Evolutionary conservation across 35 echinoderm and acorn worm species (phyloP).

Genomic region (Acanthaster planci): DNA sequence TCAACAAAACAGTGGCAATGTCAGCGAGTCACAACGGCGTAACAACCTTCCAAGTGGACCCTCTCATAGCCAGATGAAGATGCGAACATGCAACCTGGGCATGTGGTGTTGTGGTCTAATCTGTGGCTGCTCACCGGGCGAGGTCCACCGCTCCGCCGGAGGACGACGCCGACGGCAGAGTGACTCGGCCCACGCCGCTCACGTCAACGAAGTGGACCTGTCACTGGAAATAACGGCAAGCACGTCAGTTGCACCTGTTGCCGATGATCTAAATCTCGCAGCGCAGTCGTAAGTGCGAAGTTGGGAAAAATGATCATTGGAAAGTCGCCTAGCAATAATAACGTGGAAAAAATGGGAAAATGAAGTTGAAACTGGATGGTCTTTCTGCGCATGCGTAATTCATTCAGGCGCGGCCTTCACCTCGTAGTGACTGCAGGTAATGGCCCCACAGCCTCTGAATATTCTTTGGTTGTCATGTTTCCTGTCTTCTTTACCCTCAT

Average conservation of each 20-base stretch:
- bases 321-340: too few species aligned
- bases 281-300: too few species aligned
- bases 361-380: too few species aligned
- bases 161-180: not conserved
- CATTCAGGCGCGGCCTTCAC: too few species aligned
- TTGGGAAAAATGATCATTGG: too few species aligned
- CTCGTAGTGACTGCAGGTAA: too few species aligned
- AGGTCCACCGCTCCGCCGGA: not conserved
- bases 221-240: not conserved
- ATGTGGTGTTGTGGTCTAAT: slow-evolving; percentile 6
- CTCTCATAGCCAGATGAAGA: not conserved
- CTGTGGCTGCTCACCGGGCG: not conserved
- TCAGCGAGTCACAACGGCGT: not conserved
- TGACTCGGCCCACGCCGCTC: not conserved
- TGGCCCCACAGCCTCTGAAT: too few species aligned
- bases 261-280: too few species aligned
- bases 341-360: too few species aligned
- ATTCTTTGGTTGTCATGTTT: too few species aligned
- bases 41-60: not conserved
- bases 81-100: not conserved
- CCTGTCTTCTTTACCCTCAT: too few species aligned
- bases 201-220: slow-evolving; percentile 6
- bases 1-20: not conserved
- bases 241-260: not conserved
- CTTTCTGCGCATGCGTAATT: too few species aligned